Evolutionary conservation across 2,113 vertebrate species (phyloP), one percentile per base, ranked within the genome.

Genomic region (Seriola quinqueradiata): DNA sequence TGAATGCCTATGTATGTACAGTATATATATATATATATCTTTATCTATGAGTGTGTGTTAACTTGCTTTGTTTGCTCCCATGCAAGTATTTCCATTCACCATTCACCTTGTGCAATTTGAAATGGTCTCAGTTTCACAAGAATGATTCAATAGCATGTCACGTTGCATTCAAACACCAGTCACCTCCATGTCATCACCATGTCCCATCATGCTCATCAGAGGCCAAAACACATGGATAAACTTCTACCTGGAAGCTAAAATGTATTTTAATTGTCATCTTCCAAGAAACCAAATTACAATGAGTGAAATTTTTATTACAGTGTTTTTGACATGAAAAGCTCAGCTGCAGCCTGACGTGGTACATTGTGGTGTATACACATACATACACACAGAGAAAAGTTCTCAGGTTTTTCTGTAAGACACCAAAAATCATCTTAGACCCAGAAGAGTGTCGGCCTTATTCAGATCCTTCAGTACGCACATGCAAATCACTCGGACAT

Each of bases 401-500:
- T 17, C 52, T 19, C 50, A 44, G 60, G 42, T 48, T 52, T 52
- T 66, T 61, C 50, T 55, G 19, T 1, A 55, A 60, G 9, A 70
- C 75, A 54, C 23, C 3, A 28, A 57, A 28, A 63, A 42, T 13
- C 3, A 23, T 28, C 25, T 57, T 1, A 40, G 6, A 25, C 0
- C 42, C n/a, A 74, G 46, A 7, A 70, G 46, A 7, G 11, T 34
- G 46, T 34, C 63, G 25, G 9, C 54, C 76, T 84, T 42, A 52
- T 61, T 83, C 78, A 89, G 83, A 89, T 88, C 19, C 10, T 66
- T 65, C 25, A 46, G 21, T 13, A n/a, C 14, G 54, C 8, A 46
- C 25, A 89, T 89, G 83, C 78, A 90, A 82, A 82, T 19, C 58
- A 17, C 48, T 14, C 12, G 34, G 21, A 5, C 10, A 44, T 0